Conservation (phyloP, 2,797 vertebrate genomes). For the Anabacerthia variegaticeps region DNA sequence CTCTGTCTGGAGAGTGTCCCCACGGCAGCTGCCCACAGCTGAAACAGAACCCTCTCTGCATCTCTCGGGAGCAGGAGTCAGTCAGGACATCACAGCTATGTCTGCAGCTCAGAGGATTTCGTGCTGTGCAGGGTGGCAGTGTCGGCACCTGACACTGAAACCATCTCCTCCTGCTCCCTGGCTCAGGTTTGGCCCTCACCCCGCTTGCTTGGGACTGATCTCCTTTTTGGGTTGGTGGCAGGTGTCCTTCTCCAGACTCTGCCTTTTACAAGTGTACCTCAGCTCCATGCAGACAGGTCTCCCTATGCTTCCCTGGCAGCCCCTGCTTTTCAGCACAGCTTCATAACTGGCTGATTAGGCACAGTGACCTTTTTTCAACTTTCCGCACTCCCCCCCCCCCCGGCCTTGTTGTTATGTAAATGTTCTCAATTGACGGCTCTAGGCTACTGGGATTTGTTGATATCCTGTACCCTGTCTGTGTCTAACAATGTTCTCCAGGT, state of each 20-base stretch:
- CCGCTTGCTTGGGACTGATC: background rate
- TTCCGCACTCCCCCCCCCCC: background rate
- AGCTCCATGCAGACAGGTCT: background rate
- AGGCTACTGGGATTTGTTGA: background rate
- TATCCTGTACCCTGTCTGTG: background rate
- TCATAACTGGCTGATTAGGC: background rate
- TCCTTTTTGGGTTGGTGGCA: background rate
- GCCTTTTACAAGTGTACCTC: background rate
- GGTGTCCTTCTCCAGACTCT: background rate
- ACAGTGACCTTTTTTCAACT: background rate
- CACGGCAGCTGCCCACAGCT: background rate
- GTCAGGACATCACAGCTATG: background rate
- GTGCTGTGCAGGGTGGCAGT: background rate
- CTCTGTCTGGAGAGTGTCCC: background rate
- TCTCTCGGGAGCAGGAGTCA: background rate
- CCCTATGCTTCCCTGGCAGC: background rate
- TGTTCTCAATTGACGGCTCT: background rate
- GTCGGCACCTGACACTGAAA: background rate
- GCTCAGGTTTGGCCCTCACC: background rate
- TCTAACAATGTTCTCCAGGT: background rate
- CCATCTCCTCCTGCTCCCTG: background rate
- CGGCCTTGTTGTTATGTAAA: background rate
- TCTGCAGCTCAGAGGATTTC: fast-evolving
- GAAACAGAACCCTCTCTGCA: background rate
- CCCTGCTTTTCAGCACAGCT: background rate